Evolutionary conservation across 1,140 invertebrate genomes (phyloP).

Genomic region (Thereuonema tuberculata): DNA sequence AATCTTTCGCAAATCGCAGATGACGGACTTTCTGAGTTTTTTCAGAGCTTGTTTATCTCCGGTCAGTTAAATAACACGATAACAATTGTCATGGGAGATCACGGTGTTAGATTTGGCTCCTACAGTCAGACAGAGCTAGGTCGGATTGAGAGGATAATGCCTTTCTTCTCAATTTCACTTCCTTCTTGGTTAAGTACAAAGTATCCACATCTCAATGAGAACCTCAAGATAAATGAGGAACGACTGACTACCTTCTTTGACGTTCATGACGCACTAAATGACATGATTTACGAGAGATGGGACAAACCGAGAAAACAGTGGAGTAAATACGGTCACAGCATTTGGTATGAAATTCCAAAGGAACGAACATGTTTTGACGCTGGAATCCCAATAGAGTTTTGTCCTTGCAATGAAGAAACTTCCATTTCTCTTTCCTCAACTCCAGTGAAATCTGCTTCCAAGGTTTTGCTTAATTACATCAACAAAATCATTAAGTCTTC

Average conservation of each 20-base stretch:
- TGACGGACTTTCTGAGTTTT: neutral
- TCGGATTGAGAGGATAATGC: slow-evolving; percentile 11
- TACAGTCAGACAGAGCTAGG: slow-evolving; percentile 13
- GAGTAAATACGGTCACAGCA: neutral
- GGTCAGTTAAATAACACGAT: slow-evolving; percentile 9
- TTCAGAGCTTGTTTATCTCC: neutral
- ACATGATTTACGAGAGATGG: neutral
- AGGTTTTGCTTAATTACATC: neutral
- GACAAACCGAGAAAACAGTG: neutral
- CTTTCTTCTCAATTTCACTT: slow-evolving; percentile 9
- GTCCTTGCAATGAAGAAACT: slow-evolving; percentile 26
- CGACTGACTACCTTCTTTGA: slow-evolving; percentile 9
- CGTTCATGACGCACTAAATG: slow-evolving; percentile 2
- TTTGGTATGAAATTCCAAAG: neutral
- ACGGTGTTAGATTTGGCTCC: slow-evolving; percentile 9
- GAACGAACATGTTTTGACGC: slow-evolving; percentile 29
- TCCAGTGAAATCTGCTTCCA: neutral
- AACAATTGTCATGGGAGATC: slow-evolving; percentile 12
- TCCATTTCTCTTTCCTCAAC: neutral
- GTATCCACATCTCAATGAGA: slow-evolving; percentile 2
- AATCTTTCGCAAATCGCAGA: slow-evolving; percentile 1
- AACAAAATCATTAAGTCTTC: slow-evolving; percentile 3
- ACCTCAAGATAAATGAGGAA: neutral
- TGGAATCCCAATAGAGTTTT: slow-evolving; percentile 31
- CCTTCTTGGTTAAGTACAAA: neutral